Base-by-base conservation (phyloP, 2,113 vertebrate species). In the mouse (Mus musculus) region DNA sequence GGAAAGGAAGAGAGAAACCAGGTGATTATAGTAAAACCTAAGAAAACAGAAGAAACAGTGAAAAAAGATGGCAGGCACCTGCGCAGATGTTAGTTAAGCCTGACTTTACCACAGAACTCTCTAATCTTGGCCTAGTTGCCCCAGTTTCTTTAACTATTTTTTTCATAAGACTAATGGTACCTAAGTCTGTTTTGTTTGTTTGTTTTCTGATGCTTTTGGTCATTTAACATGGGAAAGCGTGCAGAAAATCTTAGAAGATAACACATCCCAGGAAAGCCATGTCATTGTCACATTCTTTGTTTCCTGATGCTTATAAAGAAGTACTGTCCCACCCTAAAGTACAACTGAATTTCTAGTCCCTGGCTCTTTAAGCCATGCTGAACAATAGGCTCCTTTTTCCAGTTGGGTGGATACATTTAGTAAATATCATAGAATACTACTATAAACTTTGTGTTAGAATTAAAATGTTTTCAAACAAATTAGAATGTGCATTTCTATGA, bases 381-480 rank as follows among this genome's bases (percentile, higher is more conserved):
- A 96, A 65, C 93, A 85, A 95, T 86, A 90, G 26, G 92, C 4
- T 94, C 1, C 3, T 5, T 97, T 84, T 91, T 24, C 49, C 61
- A 98, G 39, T 12, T 12, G 30, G 52, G 75, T 90, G 88, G 91
- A 3, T 80, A 97, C 90, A 56, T 76, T 78, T 90, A 90, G 16
- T 42, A 54, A 54, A 71, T 90, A 9, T 91, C 16, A 69, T 82
- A 87, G 61, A 85, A 14, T 61, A 69, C 85, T 80, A 73, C 4
- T 14, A 49, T 65, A 33, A 73, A 93, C 76, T 91, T 49, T 52
- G 5, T 39, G 97, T 97, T 49, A 95, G 94, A 90, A 75, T 93
- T 85, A 89, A 63, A 10, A 5, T 0, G 4, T 88, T 95, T 96
- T 26, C 7, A 89, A 73, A 91, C 39, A 93, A 91, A 75, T 80